Conservation (phyloP, 2,113 vertebrate genomes). For the Lasiurus cinereus region DNA sequence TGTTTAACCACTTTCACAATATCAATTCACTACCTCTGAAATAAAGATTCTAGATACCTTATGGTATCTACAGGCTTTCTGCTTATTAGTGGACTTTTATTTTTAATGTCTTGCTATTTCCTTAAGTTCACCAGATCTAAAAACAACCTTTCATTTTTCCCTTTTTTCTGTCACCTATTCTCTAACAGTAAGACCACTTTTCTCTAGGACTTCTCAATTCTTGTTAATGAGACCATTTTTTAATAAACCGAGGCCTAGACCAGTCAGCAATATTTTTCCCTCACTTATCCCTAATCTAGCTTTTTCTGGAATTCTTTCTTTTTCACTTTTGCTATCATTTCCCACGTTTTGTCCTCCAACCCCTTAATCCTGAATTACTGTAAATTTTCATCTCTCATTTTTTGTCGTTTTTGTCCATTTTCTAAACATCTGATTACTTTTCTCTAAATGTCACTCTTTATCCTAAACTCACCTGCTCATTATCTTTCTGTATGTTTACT, state of each 20-base stretch:
- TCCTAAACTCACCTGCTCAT: background rate
- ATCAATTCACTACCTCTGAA: background rate
- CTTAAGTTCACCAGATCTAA: constrained; percentile 3
- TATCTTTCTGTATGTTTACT: constrained; percentile 30
- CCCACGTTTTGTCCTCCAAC: background rate
- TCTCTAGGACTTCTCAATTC: background rate
- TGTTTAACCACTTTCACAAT: background rate
- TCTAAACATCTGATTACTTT: constrained; percentile 33
- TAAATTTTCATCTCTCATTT: background rate
- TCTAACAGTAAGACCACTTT: background rate
- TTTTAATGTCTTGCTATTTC: background rate
- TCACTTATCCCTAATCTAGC: background rate
- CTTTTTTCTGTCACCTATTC: background rate
- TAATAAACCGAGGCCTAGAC: background rate
- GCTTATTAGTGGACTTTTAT: background rate
- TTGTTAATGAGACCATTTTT: constrained; percentile 13
- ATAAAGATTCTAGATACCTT: constrained; percentile 3
- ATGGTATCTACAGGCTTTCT: background rate
- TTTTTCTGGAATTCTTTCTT: background rate
- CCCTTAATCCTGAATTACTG: background rate
- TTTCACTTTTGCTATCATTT: constrained; percentile 7
- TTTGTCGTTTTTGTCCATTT: background rate
- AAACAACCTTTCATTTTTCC: background rate
- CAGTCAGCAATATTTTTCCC: background rate
- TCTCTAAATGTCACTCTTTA: constrained; percentile 14